Conservation (phyloP, 2,797 vertebrate genomes). For the Triplophysa bombifrons region DNA sequence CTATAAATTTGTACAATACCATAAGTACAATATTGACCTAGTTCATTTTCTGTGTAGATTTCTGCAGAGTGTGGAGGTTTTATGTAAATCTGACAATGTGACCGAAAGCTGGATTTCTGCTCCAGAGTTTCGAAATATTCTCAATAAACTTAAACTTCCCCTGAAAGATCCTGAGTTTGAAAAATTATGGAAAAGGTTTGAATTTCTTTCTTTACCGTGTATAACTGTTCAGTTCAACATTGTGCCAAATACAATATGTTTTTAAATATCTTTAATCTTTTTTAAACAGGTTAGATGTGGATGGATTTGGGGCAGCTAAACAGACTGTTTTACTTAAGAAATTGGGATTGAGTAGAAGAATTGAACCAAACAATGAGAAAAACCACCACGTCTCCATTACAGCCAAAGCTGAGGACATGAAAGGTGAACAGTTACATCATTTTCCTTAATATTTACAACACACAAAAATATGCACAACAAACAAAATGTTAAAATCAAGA, state of each 20-base stretch:
- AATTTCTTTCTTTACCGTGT: not conserved
- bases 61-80: conserved; percentile 55
- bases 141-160: conserved; percentile 60
- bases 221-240: not conserved
- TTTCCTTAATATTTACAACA: not conserved
- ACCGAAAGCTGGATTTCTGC: conserved; percentile 57
- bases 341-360: conserved; percentile 54
- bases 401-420: conserved; percentile 28
- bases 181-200: conserved; percentile 64
- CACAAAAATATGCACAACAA: no score
- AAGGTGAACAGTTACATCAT: conserved; percentile 31
- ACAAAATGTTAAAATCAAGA: no score
- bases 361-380: conserved; percentile 25
- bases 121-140: conserved; percentile 59
- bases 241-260: not conserved
- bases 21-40: no score
- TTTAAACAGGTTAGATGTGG: conserved; percentile 60
- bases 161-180: conserved; percentile 63
- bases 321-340: conserved; percentile 58
- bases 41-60: conserved; percentile 45
- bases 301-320: conserved; percentile 61
- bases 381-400: conserved; percentile 1
- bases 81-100: conserved; percentile 48
- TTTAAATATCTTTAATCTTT: not conserved
- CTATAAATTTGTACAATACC: no score